Base-by-base conservation (phyloP, 2,113 vertebrate species). In the Gallinago media region DNA sequence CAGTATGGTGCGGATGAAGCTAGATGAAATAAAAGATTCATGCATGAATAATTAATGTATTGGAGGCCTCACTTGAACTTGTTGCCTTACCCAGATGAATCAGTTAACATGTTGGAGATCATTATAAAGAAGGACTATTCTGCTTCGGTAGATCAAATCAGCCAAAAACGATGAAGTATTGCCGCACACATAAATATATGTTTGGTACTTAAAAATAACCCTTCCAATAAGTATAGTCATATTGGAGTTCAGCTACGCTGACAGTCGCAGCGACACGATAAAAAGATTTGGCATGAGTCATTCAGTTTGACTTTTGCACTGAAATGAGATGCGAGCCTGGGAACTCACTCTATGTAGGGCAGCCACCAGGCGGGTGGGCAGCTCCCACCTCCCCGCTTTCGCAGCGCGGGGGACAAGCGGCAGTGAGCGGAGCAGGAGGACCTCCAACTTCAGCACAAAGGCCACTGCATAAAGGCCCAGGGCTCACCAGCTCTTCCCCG, bases 11-110 rank as follows among this genome's bases (percentile, higher is more conserved):
- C 11, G 58, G 68, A 96, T 95, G 80, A 92, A 78, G 85, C 89
- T 91, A 88, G 80, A 96, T 94, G 96, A 97, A 96, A 97, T 85
- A 93, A 88, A 96, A 94, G 80, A 95, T 96, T 92, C 94, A 65
- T 86, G 94, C 91, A 94, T 97, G 96, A 97, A 97, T 97, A 97
- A 97, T 97, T 97, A 97, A 97, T 96, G 94, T 96, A 96, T 96
- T 95, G 90, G 96, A 97, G 95, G 94, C 95, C 95, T 96, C 94
- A 88, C 96, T 95, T 96, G 92, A 96, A 95, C 96, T 96, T 96
- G 94, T 72, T 93, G 96, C 94, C 83, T 91, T 91, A 92, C 88
- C 86, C 94, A 95, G 95, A 96, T 81, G 92, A 97, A 96, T 95
- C 94, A 96, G 86, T 92, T 96, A 96, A 96, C 94, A 87, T 81